A percentile compares a stretch with the other conserved stretches of the same genome.
Conservation (phyloP, 2,888 invertebrate genomes). For the Drosophila cognata region DNA sequence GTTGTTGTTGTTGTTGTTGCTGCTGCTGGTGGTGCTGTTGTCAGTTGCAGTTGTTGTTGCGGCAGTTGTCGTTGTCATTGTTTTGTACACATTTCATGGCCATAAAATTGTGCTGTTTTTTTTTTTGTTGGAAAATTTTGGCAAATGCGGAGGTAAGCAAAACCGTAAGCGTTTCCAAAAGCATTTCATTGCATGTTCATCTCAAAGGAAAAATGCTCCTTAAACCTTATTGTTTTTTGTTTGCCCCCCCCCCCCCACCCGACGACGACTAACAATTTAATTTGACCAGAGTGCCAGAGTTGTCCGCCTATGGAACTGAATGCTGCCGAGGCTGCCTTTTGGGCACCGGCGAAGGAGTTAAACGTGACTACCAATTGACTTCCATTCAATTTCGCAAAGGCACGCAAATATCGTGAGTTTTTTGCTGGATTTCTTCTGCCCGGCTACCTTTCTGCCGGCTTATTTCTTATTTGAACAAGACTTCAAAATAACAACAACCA, state of each 20-base stretch:
- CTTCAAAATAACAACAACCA: constrained; percentile 6
- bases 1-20: constrained; percentile 26
- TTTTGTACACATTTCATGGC: constrained; percentile 76
- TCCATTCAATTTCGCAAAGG: constrained; percentile 73
- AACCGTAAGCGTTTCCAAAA: constrained; percentile 46
- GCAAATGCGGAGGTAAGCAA: constrained; percentile 17
- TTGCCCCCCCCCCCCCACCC: constrained; percentile 3
- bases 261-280: constrained; percentile 67
- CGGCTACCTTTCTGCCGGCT: constrained; percentile 43
- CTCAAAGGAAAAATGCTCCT: constrained; percentile 34
- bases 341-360: constrained; percentile 38
- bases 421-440: constrained; percentile 34
- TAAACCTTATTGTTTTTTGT: not conserved
- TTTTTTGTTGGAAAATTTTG: constrained; percentile 19
- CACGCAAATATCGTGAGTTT: constrained; percentile 76
- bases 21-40: constrained; percentile 24
- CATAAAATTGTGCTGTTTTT: constrained; percentile 53
- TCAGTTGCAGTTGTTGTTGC: constrained; percentile 44
- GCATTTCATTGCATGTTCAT: constrained; percentile 63
- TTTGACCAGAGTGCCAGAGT: constrained; percentile 52
- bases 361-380: constrained; percentile 78
- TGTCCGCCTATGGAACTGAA: constrained; percentile 12
- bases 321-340: constrained; percentile 11
- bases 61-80: constrained; percentile 70
- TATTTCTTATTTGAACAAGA: constrained; percentile 28